Percentiles rank a stretch among this genome's conserved stretches.
These are phyloP conservation scores for Tuberolachnus salignus DNA, from an alignment of 2,888 invertebrate species.

Conservation along the genomic window DNA sequence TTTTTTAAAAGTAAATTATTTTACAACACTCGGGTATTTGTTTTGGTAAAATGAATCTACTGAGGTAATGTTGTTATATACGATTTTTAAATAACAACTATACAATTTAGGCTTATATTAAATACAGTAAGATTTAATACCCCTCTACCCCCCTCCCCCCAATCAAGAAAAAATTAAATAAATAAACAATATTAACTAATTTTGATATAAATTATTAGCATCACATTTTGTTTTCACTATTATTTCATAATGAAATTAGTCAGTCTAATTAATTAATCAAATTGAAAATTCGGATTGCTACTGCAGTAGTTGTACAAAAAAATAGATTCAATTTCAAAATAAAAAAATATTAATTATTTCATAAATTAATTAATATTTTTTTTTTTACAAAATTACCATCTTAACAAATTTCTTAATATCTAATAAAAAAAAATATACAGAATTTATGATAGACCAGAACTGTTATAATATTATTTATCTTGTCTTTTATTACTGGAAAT, in stretches of 20 bases:
- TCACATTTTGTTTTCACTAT: not conserved
- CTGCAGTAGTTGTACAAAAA: constrained; percentile 2
- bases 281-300: not conserved
- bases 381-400: not conserved
- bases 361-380: constrained; percentile 1
- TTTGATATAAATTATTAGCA: constrained; percentile 13
- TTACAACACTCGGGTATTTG: not conserved
- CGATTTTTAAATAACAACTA: not conserved
- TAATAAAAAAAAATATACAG: not conserved
- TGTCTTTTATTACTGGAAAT: not conserved
- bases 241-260: constrained; percentile 37
- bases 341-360: not conserved
- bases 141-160: too few species aligned
- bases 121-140: not conserved
- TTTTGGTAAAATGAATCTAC: not conserved
- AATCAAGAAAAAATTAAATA: too few species aligned
- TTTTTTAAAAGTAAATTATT: not conserved
- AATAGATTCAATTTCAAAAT: not conserved
- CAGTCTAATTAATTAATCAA: constrained; percentile 29
- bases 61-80: not conserved
- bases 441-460: not conserved
- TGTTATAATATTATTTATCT: not conserved
- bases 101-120: too few species aligned
- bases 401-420: not conserved
- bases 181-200: not conserved